Evolutionary conservation across 2,888 invertebrate genomes (phyloP), one percentile per base, ranked within the genome.

Genomic region (Aspidiotus rigidus): DNA sequence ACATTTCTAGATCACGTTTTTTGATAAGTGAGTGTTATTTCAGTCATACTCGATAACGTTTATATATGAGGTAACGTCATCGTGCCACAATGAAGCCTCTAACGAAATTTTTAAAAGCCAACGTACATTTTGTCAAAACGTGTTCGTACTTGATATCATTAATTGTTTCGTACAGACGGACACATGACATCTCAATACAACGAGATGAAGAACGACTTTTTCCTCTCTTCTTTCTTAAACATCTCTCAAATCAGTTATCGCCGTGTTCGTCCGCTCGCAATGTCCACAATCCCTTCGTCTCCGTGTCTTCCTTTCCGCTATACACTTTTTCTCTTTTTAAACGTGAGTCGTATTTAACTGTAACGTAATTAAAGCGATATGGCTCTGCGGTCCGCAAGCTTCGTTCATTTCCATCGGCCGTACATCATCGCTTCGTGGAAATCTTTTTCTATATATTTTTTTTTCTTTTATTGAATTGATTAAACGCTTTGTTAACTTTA

Each of bases 401-500:
- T 49, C 49, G n/a, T 49, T 49, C 49, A n/a, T 49, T 49, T 49
- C 49, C 49, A 49, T 28, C 28, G 28, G 28, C 28, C 28, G 28
- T 28, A 28, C 28, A 28, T n/a, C 11, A 49, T 49, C 49, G 6
- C 49, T 49, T 49, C 49, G n/a, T 49, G 49, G 49, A 49, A 49
- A 49, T 49, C 49, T 49, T n/a, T 11, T 28, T 28, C 28, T 28
- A 28, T 28, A 28, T 28, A 28, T 28, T 28, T 28, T 28, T n/a
- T 28, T 28, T 66, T 42, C 11, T 62, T 56, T 57, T 59, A 66
- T 66, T 66, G 66, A 66, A 66, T 66, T 66, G 66, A 66, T 66
- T 66, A 66, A 66, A 66, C 66, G 66, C 66, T 66, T 66, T 66
- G 66, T 66, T 66, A 66, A 66, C 66, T 66, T 66, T 49, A 28